Conservation (phyloP, 2,888 invertebrate species). For the Mythimna ferrago region DNA sequence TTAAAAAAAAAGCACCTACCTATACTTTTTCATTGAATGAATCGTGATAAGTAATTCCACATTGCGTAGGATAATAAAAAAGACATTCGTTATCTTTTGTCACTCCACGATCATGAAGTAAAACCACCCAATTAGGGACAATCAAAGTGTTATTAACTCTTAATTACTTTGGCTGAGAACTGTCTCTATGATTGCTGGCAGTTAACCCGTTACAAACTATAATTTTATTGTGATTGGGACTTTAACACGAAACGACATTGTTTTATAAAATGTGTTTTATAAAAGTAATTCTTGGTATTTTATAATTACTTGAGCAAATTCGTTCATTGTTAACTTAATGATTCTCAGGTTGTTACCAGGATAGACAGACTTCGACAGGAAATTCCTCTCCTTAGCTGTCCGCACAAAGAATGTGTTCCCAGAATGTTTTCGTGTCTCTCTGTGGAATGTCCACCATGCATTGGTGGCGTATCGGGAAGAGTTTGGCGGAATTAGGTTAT, state of each 20-base stretch:
- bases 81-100: slow-evolving; percentile 17
- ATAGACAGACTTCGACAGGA: too few relatives aligned
- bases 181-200: slow-evolving; percentile 51
- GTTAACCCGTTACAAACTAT: slow-evolving; percentile 40
- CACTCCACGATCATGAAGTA: slow-evolving; percentile 6
- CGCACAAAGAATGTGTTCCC: too few relatives aligned
- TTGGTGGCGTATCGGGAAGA: too few relatives aligned
- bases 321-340: too few relatives aligned
- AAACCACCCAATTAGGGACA: slow-evolving; percentile 41
- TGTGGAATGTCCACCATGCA: too few relatives aligned
- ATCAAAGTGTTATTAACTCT: slow-evolving; percentile 52
- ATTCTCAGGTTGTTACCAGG: too few relatives aligned
- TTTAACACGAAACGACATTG: slow-evolving; percentile 39
- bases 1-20: too few relatives aligned
- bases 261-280: slow-evolving; percentile 1
- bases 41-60: neutral
- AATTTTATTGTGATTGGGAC: slow-evolving; percentile 49
- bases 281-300: neutral
- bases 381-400: too few relatives aligned
- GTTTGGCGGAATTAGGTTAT: too few relatives aligned
- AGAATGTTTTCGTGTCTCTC: too few relatives aligned
- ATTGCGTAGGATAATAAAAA: slow-evolving; percentile 14
- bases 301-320: neutral
- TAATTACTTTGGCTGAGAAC: slow-evolving; percentile 54
- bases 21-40: neutral